Conservation (phyloP, 2,797 vertebrate genomes). For the Pipistrellus kuhlii region DNA sequence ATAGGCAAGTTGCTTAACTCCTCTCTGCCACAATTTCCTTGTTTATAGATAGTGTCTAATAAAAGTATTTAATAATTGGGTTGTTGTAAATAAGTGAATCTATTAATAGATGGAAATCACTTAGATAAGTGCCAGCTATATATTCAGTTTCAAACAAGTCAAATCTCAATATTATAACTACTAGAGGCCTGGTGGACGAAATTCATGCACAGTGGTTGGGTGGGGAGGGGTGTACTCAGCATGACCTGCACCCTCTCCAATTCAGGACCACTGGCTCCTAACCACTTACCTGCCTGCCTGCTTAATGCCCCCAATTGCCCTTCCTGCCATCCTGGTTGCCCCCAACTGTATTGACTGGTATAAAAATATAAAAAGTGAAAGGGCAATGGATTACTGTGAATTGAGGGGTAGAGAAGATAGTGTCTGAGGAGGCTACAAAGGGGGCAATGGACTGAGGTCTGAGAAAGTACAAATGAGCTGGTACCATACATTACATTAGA, state of each 20-base stretch:
- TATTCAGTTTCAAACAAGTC: background rate
- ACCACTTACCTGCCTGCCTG: no score
- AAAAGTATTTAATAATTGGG: background rate
- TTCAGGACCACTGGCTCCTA: no score
- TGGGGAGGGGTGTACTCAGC: no score
- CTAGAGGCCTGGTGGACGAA: no score
- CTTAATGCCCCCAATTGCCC: no score
- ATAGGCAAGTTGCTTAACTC: background rate
- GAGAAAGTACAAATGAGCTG: background rate
- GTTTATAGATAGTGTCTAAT: background rate
- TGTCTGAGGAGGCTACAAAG: background rate
- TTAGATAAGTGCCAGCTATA: background rate
- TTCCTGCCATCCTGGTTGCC: no score
- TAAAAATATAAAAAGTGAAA: background rate
- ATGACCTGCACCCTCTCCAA: no score
- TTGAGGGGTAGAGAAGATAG: background rate
- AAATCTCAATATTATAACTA: background rate
- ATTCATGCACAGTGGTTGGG: no score
- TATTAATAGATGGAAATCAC: background rate
- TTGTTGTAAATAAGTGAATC: background rate
- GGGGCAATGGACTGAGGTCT: background rate
- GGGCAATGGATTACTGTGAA: background rate
- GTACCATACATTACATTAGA: background rate
- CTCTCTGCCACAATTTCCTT: background rate
- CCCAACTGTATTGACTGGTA: background rate